Base-by-base conservation (phyloP, 2,888 invertebrate species). In the Macrosoma leucophasiata region DNA sequence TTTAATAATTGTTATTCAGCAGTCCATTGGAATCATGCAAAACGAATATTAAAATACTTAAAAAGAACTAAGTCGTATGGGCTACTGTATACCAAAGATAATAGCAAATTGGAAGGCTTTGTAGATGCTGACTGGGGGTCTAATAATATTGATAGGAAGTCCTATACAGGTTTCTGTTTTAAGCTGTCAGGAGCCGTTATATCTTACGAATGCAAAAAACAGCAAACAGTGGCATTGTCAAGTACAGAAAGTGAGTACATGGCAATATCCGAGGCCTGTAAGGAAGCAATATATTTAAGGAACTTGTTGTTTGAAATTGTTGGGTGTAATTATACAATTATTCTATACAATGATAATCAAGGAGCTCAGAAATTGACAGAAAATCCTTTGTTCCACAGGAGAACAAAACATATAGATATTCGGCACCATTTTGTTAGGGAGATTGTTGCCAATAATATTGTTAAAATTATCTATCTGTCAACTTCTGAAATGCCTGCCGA, bases 41-140 rank as follows among this genome's bases (percentile, higher is more conserved):
- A 42, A 29, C 21, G 41, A 19, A 9, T 47, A n/a, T 35, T 49
- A 24, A 43, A 30, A 33, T 45, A 45, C 37, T 33, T 46, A 25
- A 13, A 33, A 14, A 26, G 12, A 22, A 46, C 44, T 23, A 42
- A 36, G 32, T 4, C 6, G 31, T 41, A 36, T 37, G 25, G 39
- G 27, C 23, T 51, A 10, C 45, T 36, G 13, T 49, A 36, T 42
- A 22, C 12, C 33, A 25, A 33, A 10, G 32, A 28, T 10, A 21
- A 34, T 32, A 13, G 28, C 32, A 18, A 45, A 21, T 13, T 45
- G 25, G 31, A 10, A 20, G 44, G 42, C 7, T 49, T 18, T 44
- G 43, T 42, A 9, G 45, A 46, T 44, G 46, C 46, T 13, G 50
- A 48, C 40, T 50, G 48, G 48, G 43, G 30, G n/a, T n/a, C 17